Evolutionary conservation across 35 echinoderm and acorn worm species (phyloP).

Genomic region (Anneissia japonica): DNA sequence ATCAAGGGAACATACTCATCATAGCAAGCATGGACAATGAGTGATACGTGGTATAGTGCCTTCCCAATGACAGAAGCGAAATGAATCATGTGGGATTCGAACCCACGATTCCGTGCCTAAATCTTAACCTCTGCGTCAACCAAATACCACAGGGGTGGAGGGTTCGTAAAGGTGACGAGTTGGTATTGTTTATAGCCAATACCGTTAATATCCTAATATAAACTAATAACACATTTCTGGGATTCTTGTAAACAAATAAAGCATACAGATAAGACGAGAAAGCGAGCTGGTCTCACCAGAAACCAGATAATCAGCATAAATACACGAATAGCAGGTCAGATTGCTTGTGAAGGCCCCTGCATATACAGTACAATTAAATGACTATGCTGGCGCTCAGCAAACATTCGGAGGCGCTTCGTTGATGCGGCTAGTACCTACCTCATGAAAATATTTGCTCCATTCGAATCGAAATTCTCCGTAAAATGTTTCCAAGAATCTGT

Average conservation of each 20-base stretch:
- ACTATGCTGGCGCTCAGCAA: neutral
- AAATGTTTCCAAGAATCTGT: conserved; percentile 25
- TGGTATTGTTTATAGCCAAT: no score
- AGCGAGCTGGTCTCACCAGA: neutral
- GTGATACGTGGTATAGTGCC: no score
- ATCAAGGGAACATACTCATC: no score
- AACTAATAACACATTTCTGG: neutral
- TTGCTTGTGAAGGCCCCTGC: neutral
- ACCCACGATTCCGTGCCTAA: no score
- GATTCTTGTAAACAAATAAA: conserved; percentile 1
- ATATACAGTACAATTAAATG: neutral
- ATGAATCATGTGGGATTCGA: no score
- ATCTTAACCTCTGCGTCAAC: no score
- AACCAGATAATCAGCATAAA: neutral
- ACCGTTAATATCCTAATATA: neutral
- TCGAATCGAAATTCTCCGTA: conserved; percentile 8
- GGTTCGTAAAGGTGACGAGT: no score
- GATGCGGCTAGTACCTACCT: neutral
- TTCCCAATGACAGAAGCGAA: no score
- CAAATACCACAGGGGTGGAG: no score
- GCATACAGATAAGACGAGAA: neutral
- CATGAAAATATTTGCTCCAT: conserved; percentile 26
- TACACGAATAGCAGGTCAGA: neutral
- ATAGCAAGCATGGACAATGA: no score
- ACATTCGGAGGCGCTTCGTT: neutral